phyloP scores from a whole-genome alignment of 2,888 invertebrate species.

The Priapulus caudatus region DNA sequence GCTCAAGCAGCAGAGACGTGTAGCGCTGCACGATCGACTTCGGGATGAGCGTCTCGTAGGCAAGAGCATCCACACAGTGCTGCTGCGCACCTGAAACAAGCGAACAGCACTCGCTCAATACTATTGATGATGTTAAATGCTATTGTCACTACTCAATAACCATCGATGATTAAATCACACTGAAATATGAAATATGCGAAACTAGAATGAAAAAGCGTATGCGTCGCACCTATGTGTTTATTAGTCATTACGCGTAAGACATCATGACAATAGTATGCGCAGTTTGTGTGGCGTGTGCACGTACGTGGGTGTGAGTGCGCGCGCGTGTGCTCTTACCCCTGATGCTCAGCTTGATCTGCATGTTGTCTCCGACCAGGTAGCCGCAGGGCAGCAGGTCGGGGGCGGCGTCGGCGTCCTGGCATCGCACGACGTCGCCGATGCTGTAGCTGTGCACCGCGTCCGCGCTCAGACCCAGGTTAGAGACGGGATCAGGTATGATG shows the following conservation, averaged over 20 bases:
- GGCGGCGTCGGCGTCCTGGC: constrained; percentile 42
- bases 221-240: too few relatives aligned
- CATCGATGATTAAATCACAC: too few relatives aligned
- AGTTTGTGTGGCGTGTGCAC: too few relatives aligned
- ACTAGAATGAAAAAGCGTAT: too few relatives aligned
- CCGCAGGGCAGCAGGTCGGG: constrained; percentile 87
- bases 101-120: too few relatives aligned
- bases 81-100: constrained; percentile 51
- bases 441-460: constrained; percentile 89
- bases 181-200: too few relatives aligned
- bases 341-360: constrained; percentile 43
- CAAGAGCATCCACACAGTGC: constrained; percentile 78
- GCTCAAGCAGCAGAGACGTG: constrained; percentile 75
- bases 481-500: constrained; percentile 88
- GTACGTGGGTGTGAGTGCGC: too few relatives aligned
- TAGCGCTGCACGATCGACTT: constrained; percentile 90
- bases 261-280: too few relatives aligned
- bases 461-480: constrained; percentile 63
- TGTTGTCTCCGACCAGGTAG: constrained; percentile 60
- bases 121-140: too few relatives aligned
- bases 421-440: constrained; percentile 54
- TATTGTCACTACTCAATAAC: too few relatives aligned
- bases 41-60: constrained; percentile 89
- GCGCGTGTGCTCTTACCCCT: too few relatives aligned
- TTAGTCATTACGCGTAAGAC: too few relatives aligned